Evolutionary conservation across 2,888 invertebrate genomes (phyloP), one percentile per base, ranked within the genome.

Genomic region (Macroteleia sp.): DNA sequence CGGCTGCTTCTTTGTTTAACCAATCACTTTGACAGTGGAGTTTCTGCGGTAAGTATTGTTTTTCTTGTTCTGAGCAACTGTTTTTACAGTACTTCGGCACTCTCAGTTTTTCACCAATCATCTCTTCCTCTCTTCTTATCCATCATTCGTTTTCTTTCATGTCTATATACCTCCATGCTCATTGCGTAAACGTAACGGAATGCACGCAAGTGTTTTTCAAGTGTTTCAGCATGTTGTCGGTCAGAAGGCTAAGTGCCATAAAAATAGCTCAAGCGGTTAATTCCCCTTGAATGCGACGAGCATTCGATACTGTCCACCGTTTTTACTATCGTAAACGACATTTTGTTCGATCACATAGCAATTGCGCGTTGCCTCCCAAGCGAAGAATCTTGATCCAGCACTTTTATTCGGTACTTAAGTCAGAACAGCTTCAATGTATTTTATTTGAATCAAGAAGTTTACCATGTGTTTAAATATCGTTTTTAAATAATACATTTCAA

Each of bases 191-290:
- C 87, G 86, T 88, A 87, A 87, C 87, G 89, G 90, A 90, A 90
- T 90, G 91, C 86, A 85, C 86, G 87, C 88, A 88, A 90, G 91
- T 90, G 91, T 90, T 90, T 88, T 87, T 91, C 90, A 88, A 91
- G 91, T 90, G 90, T 85, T 91, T 86, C 91, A 90, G 89, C 89
- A 89, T 91, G 91, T 87, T 88, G 85, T 85, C 83, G 85, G 82
- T 83, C 86, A 85, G 86, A 84, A 86, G 87, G 87, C 89, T 87
- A 89, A 89, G 88, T 87, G 86, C 86, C 86, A 86, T 89, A 88
- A 89, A 89, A 89, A 89, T 89, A 89, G 86, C 89, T 82, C 83
- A 77, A 82, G 85, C 77, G 82, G 81, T 85, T 82, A 81, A 81
- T 83, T 84, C 82, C 76, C 69, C 71, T 70, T 34, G 66, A 71